A percentile compares a stretch with the other conserved stretches of the same genome.
Evolutionary conservation across 2,888 invertebrate genomes (phyloP).

Genomic region (Drosophila tanythrix): DNA sequence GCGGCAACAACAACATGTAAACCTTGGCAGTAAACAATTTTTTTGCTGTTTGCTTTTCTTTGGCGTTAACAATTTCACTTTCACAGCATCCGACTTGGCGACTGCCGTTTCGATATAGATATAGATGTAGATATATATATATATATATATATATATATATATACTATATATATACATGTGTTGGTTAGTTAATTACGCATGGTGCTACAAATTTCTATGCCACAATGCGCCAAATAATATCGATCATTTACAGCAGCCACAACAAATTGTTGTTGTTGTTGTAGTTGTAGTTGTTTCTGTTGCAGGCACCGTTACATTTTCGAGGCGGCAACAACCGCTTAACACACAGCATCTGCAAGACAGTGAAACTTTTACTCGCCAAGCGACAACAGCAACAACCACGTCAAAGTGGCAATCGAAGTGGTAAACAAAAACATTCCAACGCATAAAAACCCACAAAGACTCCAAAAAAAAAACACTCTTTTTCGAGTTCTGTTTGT

Average conservation of each 20-base stretch:
- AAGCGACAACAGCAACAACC: constrained; percentile 37
- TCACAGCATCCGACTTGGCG: constrained; percentile 71
- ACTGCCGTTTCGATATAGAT: constrained; percentile 27
- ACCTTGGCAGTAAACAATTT: constrained; percentile 65
- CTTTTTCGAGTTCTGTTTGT: constrained; percentile 46
- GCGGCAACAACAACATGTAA: constrained; percentile 28
- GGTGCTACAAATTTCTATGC: constrained; percentile 72
- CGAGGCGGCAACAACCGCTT: constrained; percentile 48
- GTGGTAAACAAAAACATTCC: constrained; percentile 74
- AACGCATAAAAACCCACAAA: constrained; percentile 46
- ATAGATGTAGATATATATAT: constrained; percentile 9
- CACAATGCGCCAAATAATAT: constrained; percentile 77
- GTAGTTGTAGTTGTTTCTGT: constrained; percentile 22
- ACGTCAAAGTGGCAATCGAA: constrained; percentile 36
- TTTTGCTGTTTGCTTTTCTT: constrained; percentile 66
- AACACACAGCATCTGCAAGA: constrained; percentile 60
- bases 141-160: constrained; percentile 1
- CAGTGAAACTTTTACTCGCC: constrained; percentile 75
- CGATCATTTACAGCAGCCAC: constrained; percentile 67
- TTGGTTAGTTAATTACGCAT: constrained; percentile 74
- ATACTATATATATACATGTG: constrained; percentile 54
- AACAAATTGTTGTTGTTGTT: constrained; percentile 32
- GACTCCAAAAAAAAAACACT: constrained; percentile 21
- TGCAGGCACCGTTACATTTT: constrained; percentile 69
- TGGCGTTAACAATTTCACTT: constrained; percentile 80